Evolutionary conservation across 2,888 invertebrate species (phyloP), one percentile per base, ranked within the genome.

Genomic region (Argyra leucocephala): DNA sequence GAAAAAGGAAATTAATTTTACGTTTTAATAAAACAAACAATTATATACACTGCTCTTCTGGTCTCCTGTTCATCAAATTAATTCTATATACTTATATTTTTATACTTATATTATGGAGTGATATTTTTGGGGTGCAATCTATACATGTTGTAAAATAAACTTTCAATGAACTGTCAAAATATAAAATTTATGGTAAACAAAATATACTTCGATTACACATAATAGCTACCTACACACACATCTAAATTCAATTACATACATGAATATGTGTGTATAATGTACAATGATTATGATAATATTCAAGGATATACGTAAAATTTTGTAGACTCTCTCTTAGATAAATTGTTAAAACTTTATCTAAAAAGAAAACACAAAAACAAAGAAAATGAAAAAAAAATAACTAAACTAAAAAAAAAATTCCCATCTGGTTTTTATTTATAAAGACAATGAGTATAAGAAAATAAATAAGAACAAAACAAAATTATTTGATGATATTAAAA

Each of bases 161-260:
- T 48, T 48, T n/a, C 48, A 48, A 48, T 48, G 48, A 48, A 48
- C 18, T 48, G 48, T 48, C 48, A 48, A 48, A 31, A 48, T 48
- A 48, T n/a, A 48, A 48, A 48, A 48, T 48, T 48, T 48, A 48
- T 48, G 48, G 48, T 48, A 48, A 48, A 48, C n/a, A 48, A 48
- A 48, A 48, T 48, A 48, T 18, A 48, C 48, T 48, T 48, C 48
- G 9, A 48, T 48, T 48, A 48, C 18, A 48, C 48, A 15, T 48
- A 2, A 12, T n/a, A 48, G 18, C 48, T 12, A 10, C 12, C 3
- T 37, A 37, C 37, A 12, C 15, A 37, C 15, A 37, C 15, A 37
- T 48, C 12, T 48, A n/a, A 5, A 15, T 5, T 12, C 18, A 12
- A 18, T 18, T 48, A 48, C 18, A 48, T 48, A 48, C 12, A 31